Evolutionary conservation across 2,113 vertebrate species (phyloP).

Genomic region (Eclectus roratus): DNA sequence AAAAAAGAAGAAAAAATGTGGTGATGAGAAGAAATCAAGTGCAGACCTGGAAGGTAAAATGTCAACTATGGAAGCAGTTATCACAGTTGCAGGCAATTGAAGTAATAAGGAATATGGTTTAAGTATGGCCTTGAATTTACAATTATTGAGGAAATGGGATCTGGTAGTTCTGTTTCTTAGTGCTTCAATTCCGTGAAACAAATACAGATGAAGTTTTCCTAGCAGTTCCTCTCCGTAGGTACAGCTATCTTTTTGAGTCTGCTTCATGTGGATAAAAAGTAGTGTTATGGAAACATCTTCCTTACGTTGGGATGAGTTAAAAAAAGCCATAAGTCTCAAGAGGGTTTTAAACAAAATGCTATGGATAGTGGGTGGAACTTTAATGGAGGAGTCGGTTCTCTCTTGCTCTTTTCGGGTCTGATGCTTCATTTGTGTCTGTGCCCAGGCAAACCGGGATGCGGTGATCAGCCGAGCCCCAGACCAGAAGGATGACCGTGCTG

Average conservation of each 20-base stretch:
- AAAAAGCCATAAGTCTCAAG: background rate
- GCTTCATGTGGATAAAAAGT: background rate
- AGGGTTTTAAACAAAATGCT: background rate
- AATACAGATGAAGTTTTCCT: background rate
- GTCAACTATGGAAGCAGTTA: background rate
- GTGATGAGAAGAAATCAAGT: background rate
- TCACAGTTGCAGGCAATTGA: background rate
- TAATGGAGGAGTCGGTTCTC: background rate
- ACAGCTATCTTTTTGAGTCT: background rate
- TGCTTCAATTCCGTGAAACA: background rate
- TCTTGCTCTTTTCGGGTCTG: background rate
- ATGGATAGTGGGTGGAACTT: background rate
- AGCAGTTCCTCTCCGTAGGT: background rate
- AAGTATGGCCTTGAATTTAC: background rate
- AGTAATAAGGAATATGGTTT: background rate
- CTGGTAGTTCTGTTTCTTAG: background rate
- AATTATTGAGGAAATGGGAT: background rate
- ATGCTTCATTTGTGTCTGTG: background rate
- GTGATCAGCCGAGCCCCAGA: slow-evolving; percentile 94
- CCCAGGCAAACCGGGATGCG: slow-evolving; percentile 88
- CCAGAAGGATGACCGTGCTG: slow-evolving; percentile 83
- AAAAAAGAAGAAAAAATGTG: background rate
- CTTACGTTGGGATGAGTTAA: background rate
- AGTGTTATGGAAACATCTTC: background rate
- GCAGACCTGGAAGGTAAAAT: background rate